A percentile compares a stretch with the other conserved stretches of the same genome.
phyloP scores from a whole-genome alignment of 2,888 invertebrate species.

The Drosophila borborema region DNA sequence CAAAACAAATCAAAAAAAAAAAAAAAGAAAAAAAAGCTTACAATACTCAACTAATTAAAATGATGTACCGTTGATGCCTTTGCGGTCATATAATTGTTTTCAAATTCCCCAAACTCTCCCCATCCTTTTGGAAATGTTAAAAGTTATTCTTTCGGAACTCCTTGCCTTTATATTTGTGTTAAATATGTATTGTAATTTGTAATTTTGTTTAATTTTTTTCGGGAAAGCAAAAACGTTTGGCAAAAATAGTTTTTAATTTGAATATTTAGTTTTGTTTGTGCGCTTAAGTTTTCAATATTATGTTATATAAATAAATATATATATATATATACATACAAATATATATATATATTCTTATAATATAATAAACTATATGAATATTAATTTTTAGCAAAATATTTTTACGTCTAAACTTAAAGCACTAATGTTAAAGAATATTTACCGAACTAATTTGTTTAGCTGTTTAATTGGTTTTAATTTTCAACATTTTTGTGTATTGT shows the following conservation, averaged over 20 bases:
- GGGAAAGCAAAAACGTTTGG: constrained; percentile 84
- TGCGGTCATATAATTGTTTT: constrained; percentile 31
- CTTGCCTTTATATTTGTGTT: constrained; percentile 59
- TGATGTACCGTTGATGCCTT: constrained; percentile 55
- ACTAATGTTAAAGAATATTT: constrained; percentile 65
- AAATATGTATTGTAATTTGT: constrained; percentile 77
- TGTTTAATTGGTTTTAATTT: constrained; percentile 70
- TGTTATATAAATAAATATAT: constrained; percentile 67
- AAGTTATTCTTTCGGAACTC: constrained; percentile 20
- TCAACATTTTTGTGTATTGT: constrained; percentile 62
- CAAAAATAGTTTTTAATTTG: constrained; percentile 81
- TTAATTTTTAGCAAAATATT: constrained; percentile 83
- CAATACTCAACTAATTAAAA: constrained; percentile 37
- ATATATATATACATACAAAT: constrained; percentile 36
- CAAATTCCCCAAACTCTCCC: not conserved
- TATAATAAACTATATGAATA: constrained; percentile 72
- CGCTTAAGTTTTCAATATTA: constrained; percentile 80
- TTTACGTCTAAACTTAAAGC: constrained; percentile 64
- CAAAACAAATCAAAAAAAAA: constrained; percentile 4
- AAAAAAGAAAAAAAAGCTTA: constrained; percentile 5
- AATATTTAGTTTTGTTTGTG: constrained; percentile 78
- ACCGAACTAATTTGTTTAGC: constrained; percentile 67
- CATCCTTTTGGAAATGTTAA: constrained; percentile 32
- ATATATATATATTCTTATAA: constrained; percentile 46
- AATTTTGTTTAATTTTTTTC: constrained; percentile 74